Percentiles rank a stretch among this genome's conserved stretches.
phyloP scores from a whole-genome alignment of 2,888 invertebrate species.

The Ommatoiulus sabulosus region DNA sequence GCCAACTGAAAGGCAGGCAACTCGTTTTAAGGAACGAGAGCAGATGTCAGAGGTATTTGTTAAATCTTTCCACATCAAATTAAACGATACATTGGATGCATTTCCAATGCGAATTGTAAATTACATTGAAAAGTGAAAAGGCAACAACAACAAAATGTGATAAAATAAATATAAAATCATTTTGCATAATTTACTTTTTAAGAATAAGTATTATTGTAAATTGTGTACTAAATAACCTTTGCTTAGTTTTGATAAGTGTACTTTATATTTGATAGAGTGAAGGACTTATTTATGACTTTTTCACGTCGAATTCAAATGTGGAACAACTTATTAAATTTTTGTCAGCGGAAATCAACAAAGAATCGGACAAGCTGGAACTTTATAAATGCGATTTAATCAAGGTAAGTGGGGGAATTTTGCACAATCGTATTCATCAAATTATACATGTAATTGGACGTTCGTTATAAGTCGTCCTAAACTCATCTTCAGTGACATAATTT shows the following conservation, averaged over 20 bases:
- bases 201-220: too few relatives aligned
- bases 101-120: too few relatives aligned
- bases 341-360: conserved; percentile 87
- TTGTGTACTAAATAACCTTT: too few relatives aligned
- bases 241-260: too few relatives aligned
- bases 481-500: too few relatives aligned
- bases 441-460: conserved; percentile 20
- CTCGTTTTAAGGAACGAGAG: conserved; percentile 71
- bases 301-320: conserved; percentile 76
- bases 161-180: too few relatives aligned
- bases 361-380: conserved; percentile 82
- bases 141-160: too few relatives aligned
- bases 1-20: conserved; percentile 76
- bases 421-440: too few relatives aligned
- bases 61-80: too few relatives aligned
- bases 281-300: conserved; percentile 78
- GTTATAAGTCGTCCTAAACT: not conserved
- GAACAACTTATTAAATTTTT: conserved; percentile 78
- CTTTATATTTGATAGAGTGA: conserved; percentile 64
- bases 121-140: too few relatives aligned
- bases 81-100: too few relatives aligned
- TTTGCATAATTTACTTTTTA: too few relatives aligned
- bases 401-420: conserved; percentile 68
- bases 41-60: conserved; percentile 71
- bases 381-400: conserved; percentile 79